Evolutionary conservation across 2,888 invertebrate genomes (phyloP).

Genomic region (Drosophila parthenogenetica): DNA sequence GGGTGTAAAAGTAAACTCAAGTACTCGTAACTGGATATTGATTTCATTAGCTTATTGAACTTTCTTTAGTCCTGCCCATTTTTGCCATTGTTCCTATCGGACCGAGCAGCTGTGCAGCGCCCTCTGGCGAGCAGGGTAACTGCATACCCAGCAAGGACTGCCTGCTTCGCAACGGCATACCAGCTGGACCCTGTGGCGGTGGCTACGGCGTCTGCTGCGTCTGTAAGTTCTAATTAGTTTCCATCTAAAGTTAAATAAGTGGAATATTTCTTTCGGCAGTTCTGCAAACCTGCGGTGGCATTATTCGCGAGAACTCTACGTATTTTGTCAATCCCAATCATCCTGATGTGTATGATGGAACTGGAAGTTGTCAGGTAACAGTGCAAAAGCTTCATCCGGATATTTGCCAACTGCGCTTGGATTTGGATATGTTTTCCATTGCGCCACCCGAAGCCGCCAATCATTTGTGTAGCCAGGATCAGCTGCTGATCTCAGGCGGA

Average conservation of each 20-base stretch:
- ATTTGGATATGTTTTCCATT: slow-evolving; percentile 91
- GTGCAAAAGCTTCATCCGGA: slow-evolving; percentile 91
- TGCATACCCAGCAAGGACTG: slow-evolving; percentile 91
- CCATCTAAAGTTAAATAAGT: not conserved
- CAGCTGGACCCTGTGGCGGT: slow-evolving; percentile 91
- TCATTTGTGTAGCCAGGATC: slow-evolving; percentile 93
- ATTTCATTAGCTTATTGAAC: slow-evolving; percentile 15
- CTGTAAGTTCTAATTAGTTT: slow-evolving; percentile 70
- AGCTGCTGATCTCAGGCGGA: slow-evolving; percentile 93
- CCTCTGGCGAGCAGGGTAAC: slow-evolving; percentile 92
- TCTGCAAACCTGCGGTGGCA: slow-evolving; percentile 91
- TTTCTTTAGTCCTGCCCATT: slow-evolving; percentile 89
- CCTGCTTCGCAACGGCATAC: slow-evolving; percentile 89
- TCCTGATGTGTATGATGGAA: slow-evolving; percentile 90
- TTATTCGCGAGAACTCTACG: slow-evolving; percentile 92
- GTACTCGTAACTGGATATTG: not conserved
- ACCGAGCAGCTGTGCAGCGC: slow-evolving; percentile 90
- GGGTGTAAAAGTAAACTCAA: slow-evolving; percentile 44
- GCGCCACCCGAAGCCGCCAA: slow-evolving; percentile 91
- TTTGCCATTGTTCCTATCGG: slow-evolving; percentile 93
- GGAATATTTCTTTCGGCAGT: slow-evolving; percentile 85
- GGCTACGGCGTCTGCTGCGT: slow-evolving; percentile 85
- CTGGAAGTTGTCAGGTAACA: slow-evolving; percentile 94
- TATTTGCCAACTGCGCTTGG: slow-evolving; percentile 93
- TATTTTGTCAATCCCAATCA: slow-evolving; percentile 94